Evolutionary conservation across 2,797 vertebrate genomes (phyloP).

Genomic region (Heterohyrax brucei): DNA sequence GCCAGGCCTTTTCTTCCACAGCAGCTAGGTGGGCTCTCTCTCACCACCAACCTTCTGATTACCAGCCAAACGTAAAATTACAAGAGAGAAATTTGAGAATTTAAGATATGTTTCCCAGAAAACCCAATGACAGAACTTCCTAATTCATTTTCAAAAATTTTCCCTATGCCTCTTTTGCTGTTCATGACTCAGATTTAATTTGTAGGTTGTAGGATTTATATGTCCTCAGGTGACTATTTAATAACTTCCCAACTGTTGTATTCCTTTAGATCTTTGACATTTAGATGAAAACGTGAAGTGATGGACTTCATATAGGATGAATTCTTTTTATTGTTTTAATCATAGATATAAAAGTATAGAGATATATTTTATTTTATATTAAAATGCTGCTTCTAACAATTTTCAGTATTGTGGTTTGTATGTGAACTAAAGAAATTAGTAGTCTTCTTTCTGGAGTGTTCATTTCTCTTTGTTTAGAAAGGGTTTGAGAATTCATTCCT

Average conservation of each 20-base stretch:
- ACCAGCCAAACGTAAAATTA: not conserved
- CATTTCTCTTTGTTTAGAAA: slow-evolving; percentile 54
- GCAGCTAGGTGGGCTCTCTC: not conserved
- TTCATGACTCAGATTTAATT: slow-evolving; percentile 1
- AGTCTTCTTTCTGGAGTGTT: slow-evolving; percentile 19
- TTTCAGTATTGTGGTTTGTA: not conserved
- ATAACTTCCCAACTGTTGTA: not conserved
- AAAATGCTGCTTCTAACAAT: slow-evolving; percentile 35
- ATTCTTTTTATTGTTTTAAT: slow-evolving; percentile 33
- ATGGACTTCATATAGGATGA: slow-evolving; percentile 18
- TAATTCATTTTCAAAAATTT: slow-evolving; percentile 49
- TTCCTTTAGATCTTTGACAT: not conserved
- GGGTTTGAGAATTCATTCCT: slow-evolving; percentile 30
- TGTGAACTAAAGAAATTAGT: not conserved
- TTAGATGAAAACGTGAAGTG: not conserved
- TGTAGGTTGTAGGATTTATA: not conserved
- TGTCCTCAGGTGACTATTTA: not conserved
- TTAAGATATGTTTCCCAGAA: slow-evolving; percentile 23
- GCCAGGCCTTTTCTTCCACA: not conserved
- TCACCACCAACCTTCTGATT: not conserved
- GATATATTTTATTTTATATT: not conserved
- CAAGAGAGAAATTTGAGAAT: slow-evolving; percentile 53
- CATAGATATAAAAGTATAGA: not conserved
- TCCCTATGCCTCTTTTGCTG: not conserved
- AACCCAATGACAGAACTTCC: not conserved